Base-by-base conservation (phyloP, 2,888 invertebrate species). In the Ecliptopera silaceata region DNA sequence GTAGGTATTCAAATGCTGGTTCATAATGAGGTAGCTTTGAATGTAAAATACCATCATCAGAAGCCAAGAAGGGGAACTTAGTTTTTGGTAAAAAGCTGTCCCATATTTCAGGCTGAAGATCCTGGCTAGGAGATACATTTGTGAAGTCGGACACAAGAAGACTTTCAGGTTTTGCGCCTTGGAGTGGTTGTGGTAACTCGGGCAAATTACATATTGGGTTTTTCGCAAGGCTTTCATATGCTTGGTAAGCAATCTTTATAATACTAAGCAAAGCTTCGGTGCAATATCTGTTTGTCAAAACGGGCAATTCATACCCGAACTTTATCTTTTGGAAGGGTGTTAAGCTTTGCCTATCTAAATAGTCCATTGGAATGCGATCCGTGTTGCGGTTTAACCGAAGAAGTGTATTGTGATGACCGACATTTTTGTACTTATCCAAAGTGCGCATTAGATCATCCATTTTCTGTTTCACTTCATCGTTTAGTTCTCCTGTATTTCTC, bases 361-460 rank as follows among this genome's bases (percentile, higher is more conserved):
- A 11, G 13, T 29, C 31, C 10, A 15, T 34, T 18, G 29, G 26
- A 22, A 1, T 20, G 13, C 5, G n/a, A 18, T 53, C 36, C n/a
- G n/a, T n/a, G n/a, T n/a, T n/a, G n/a, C n/a, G n/a, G 15, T 29
- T 36, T 10, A 8, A 13, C 5, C 18, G 18, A 18, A 3, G 3
- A 32, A 42, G 13, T 31, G 26, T 11, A 18, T 36, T 34, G 1
- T 18, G 17, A 43, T 54, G 31, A 5, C n/a, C 12, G 5, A 15
- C 13, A 61, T 26, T 8, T 26, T 54, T 44, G 36, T 56, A 60
- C 13, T 64, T 63, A 18, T 66, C 63, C 56, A 69, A 43, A 18
- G 66, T 61, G 41, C 18, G 15, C 11, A 61, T 20, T 11, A 66
- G 36, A 13, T 62, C 62, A 18, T 62, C 52, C 38, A 65, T 61